Percentiles rank a stretch among this genome's conserved stretches.
Conservation (phyloP, 2,888 invertebrate species). For the Drepana falcataria region DNA sequence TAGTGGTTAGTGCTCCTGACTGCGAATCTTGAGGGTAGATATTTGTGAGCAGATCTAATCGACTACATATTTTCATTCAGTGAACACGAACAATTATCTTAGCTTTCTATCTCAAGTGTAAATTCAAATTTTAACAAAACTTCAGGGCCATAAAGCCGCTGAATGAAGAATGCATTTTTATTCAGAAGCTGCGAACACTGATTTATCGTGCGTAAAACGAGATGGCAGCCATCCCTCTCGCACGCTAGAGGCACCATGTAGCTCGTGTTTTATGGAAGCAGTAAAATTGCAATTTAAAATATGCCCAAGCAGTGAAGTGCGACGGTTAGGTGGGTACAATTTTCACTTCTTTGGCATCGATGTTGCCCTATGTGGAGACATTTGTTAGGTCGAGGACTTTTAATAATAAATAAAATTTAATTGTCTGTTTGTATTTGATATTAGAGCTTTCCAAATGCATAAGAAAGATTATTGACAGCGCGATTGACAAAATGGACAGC, state of each 20-base stretch:
- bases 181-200: slow-evolving; percentile 1
- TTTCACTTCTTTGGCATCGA: background rate
- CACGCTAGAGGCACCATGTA: slow-evolving; percentile 7
- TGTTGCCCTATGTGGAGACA: too few relatives aligned
- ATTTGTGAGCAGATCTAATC: too few relatives aligned
- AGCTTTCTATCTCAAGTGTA: background rate
- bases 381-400: too few relatives aligned
- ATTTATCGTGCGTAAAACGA: slow-evolving; percentile 23
- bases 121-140: background rate
- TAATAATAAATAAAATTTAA: too few relatives aligned
- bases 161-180: slow-evolving; percentile 1
- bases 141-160: background rate
- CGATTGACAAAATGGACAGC: too few relatives aligned
- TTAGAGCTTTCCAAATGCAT: too few relatives aligned
- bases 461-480: too few relatives aligned
- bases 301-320: background rate
- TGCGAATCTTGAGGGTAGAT: too few relatives aligned
- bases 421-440: too few relatives aligned
- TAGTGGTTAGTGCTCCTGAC: too few relatives aligned
- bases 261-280: background rate
- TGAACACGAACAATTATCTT: background rate
- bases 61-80: background rate
- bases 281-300: background rate
- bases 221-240: slow-evolving; percentile 7
- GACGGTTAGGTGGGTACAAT: background rate